Base-by-base conservation (phyloP, 2,113 vertebrate genomes). In the Galbula dea region DNA sequence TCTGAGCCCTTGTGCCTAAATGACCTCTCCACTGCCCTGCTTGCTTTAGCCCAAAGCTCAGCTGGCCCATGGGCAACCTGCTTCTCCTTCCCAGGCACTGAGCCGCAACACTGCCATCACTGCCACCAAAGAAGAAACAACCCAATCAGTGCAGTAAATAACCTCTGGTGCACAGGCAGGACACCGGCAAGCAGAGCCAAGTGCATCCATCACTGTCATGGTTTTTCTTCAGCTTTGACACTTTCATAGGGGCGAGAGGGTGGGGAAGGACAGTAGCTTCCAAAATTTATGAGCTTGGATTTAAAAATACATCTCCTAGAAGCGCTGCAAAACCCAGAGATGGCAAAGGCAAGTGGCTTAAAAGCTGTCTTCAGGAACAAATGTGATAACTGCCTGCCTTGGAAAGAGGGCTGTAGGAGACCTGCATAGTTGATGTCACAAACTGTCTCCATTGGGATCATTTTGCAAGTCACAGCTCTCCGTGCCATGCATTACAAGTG, bases 261-360 rank as follows among this genome's bases (percentile, higher is more conserved):
- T 51, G 93, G 93, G 92, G 72, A 92, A 93, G 86, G 39, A 86
- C 63, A 91, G 57, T 32, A 90, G 91, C 92, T 94, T 96, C 96
- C 86, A 95, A 95, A 94, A 96, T 96, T 95, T 95, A 96, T 96
- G 92, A 96, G 96, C 85, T 83, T 6, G 16, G 89, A 80, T 96
- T 92, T 96, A 91, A 94, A 96, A 95, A 95, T 96, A 92, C 39
- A 37, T 71, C 87, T 91, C 67, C 59, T 58, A 29, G 83, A 86
- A 94, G 62, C 5, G 0, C 86, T 83, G 81, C 71, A 80, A 76
- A 95, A 88, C 46, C 62, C 11, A 0, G 83, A 58, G 67, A 68
- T 41, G 34, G 73, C 0, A 11, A 93, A 81, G 77, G 62, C 27
- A 0, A 92, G 37, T 6, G 54, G 49, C 67, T 93, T 58, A 69